phyloP scores from a whole-genome alignment of 1,140 invertebrate species.

The Copidosoma floridanum region DNA sequence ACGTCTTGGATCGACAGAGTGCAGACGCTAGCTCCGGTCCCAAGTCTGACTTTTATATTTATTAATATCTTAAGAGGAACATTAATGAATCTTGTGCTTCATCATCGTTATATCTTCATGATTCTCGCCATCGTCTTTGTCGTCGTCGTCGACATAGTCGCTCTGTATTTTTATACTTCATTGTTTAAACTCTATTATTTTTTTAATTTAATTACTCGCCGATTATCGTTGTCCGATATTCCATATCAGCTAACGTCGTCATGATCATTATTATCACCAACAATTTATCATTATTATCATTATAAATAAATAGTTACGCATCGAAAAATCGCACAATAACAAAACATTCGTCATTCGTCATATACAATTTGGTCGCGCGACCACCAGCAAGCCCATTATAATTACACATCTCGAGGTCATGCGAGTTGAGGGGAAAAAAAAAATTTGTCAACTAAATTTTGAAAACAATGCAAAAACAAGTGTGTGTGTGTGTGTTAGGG shows the following conservation, averaged over 20 bases:
- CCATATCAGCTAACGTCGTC: constrained; percentile 33
- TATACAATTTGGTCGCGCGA: neutral
- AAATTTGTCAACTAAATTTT: too few species aligned
- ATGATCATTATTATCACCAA: constrained; percentile 30
- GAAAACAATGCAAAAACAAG: too few species aligned
- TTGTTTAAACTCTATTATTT: too few species aligned
- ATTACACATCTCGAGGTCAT: too few species aligned
- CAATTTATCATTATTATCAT: constrained; percentile 34
- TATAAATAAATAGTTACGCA: constrained; percentile 52
- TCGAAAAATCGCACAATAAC: constrained; percentile 44
- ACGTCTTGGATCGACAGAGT: too few species aligned
- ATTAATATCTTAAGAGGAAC: constrained; percentile 55
- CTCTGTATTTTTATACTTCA: too few species aligned
- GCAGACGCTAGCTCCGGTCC: constrained; percentile 29
- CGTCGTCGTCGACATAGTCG: constrained; percentile 32
- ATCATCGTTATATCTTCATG: constrained; percentile 36
- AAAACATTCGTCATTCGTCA: constrained; percentile 43
- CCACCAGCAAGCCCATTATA: constrained; percentile 10
- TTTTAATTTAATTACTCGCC: too few species aligned
- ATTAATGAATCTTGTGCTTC: constrained; percentile 55
- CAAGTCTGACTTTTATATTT: constrained; percentile 47
- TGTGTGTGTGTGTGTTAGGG: too few species aligned
- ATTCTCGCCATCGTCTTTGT: constrained; percentile 37
- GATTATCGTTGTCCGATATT: constrained; percentile 26
- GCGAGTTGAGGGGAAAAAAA: too few species aligned